Conservation (phyloP, 92 coral and sea anemone species). For the Epizoanthus fatuus region DNA sequence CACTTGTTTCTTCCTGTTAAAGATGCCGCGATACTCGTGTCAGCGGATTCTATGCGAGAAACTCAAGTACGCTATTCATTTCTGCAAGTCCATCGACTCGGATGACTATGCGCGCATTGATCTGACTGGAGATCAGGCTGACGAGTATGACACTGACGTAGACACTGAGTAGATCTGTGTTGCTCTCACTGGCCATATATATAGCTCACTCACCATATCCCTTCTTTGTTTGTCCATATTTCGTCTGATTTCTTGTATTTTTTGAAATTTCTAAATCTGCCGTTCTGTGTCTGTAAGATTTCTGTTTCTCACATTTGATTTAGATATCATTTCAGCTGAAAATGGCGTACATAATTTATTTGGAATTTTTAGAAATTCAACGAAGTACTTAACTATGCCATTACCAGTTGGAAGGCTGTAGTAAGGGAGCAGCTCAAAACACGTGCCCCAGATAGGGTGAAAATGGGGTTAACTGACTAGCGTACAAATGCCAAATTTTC, state of each 20-base stretch:
- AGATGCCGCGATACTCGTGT: slow-evolving; percentile 98
- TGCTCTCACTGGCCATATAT: not conserved
- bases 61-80: slow-evolving; percentile 96
- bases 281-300: not conserved
- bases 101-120: slow-evolving; percentile 99
- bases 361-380: too few species aligned
- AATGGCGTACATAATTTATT: too few species aligned
- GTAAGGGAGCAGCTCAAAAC: too few species aligned
- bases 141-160: slow-evolving; percentile 92
- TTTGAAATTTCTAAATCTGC: not conserved
- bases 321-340: too few species aligned
- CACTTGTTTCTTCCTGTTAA: slow-evolving; percentile 97
- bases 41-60: slow-evolving; percentile 99
- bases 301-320: not conserved
- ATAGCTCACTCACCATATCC: not conserved
- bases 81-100: slow-evolving; percentile 99
- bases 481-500: too few species aligned
- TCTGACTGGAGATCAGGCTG: slow-evolving; percentile 95
- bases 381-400: too few species aligned
- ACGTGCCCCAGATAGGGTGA: too few species aligned
- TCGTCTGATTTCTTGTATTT: not conserved
- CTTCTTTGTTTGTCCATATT: not conserved
- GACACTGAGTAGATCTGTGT: slow-evolving; percentile 48
- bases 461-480: too few species aligned
- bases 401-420: too few species aligned